Conservation (phyloP, 1,140 invertebrate species). For the Rhagoletis zephyria region DNA sequence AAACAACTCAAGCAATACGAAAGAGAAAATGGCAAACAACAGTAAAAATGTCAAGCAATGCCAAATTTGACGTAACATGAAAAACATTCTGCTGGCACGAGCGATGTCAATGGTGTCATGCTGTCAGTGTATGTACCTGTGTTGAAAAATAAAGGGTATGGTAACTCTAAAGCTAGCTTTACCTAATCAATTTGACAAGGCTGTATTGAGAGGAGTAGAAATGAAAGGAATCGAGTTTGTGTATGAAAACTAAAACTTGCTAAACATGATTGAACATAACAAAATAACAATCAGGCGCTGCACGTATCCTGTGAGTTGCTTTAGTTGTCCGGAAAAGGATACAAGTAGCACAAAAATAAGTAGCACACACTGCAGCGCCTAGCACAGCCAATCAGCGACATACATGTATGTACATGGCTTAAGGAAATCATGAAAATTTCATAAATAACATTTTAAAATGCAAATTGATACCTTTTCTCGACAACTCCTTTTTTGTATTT, state of each 20-base stretch:
- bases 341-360: too few relatives aligned
- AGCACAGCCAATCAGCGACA: too few relatives aligned
- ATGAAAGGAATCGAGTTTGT: too few relatives aligned
- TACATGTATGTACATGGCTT: neutral
- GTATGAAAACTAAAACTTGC: neutral
- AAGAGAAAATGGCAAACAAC: neutral
- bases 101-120: neutral
- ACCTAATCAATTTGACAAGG: neutral
- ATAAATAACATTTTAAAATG: neutral
- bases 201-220: neutral
- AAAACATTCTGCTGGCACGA: neutral
- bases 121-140: neutral
- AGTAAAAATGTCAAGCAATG: neutral
- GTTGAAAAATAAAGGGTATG: neutral
- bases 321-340: too few relatives aligned
- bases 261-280: neutral
- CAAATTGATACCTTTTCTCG: neutral
- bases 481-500: neutral
- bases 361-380: too few relatives aligned
- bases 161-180: neutral
- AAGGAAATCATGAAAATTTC: neutral
- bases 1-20: neutral
- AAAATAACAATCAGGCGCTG: neutral
- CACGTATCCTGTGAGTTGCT: too few relatives aligned
- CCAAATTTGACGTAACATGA: neutral